Evolutionary conservation across 2,797 vertebrate species (phyloP).

Genomic region (Enteromius paludinosus): DNA sequence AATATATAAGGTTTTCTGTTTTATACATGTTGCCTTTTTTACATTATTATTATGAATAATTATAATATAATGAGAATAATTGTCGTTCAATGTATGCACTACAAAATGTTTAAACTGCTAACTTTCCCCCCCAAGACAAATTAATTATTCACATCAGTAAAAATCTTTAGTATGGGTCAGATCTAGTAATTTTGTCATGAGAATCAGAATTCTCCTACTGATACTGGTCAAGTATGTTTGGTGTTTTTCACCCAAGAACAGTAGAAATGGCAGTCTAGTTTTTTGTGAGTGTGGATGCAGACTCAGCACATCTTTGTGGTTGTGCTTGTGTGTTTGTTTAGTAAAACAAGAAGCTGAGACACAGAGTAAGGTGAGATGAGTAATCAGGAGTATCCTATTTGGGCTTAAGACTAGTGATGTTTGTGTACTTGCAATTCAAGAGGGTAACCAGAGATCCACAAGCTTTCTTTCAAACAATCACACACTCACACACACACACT

Average conservation of each 20-base stretch:
- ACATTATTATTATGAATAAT: too few species aligned
- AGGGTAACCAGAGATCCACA: slow-evolving; percentile 19
- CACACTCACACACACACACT: neutral
- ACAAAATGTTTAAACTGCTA: neutral
- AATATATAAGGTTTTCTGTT: too few species aligned
- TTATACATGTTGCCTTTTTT: too few species aligned
- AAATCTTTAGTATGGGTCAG: neutral
- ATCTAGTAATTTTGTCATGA: neutral
- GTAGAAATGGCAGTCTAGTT: neutral
- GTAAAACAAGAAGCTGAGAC: slow-evolving; percentile 21
- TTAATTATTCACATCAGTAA: neutral
- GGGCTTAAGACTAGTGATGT: slow-evolving; percentile 12
- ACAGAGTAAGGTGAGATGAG: slow-evolving; percentile 23
- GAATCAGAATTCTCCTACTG: neutral
- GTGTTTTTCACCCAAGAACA: neutral
- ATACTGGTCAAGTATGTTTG: neutral
- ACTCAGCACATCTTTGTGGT: slow-evolving; percentile 6
- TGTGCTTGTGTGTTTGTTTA: slow-evolving; percentile 11
- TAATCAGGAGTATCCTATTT: slow-evolving; percentile 29
- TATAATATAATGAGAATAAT: too few species aligned
- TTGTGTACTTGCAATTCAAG: slow-evolving; percentile 17
- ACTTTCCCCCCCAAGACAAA: neutral
- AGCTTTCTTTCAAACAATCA: slow-evolving; percentile 9
- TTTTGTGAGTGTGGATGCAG: neutral
- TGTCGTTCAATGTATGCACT: neutral